Evolutionary conservation across 2,797 vertebrate species (phyloP), one percentile per base, ranked within the genome.

Genomic region (Intellagama lesueurii): DNA sequence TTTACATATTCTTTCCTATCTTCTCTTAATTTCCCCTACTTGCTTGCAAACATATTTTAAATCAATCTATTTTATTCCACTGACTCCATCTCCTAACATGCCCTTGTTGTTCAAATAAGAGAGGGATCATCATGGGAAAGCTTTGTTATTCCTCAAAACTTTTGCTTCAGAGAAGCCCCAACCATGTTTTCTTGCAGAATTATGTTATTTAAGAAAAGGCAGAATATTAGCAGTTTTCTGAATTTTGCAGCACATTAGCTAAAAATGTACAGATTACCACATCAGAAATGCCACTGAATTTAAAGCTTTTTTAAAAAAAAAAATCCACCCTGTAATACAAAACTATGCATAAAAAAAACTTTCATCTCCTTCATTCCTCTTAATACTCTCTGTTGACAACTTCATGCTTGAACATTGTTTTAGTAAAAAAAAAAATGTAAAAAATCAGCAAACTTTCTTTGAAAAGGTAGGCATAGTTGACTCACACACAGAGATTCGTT

Each of bases 51-150:
- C 87, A 85, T 93, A 44, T 92, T 94, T 92, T 94, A 89, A 93
- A 90, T 90, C 92, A 91, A 92, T 90, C 11, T 88, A 83, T 87
- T 89, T 94, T 84, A 84, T 87, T 85, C 82, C 52, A 52, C 6
- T 35, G 30, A 87, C 81, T 89, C 90, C 92, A 85, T 91, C 89
- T 94, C 89, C 90, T 89, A 88, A 90, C 28, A 56, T 32, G 68
- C 69, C 91, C 94, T 94, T 93, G 89, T 64, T 92, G 90, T 96
- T 93, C 94, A 92, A 94, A 49, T 91, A 88, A 89, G 88, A 85
- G 90, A 93, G 90, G 91, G 90, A 35, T 88, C 47, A n/a, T 92
- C 85, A 94, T 19, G 56, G 47, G 85, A 91, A 92, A 86, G 52
- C 91, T 90, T 89, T 87, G 91, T 91, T 94, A n/a, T 92, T 94